Percentiles rank a stretch among this genome's conserved stretches.
These are phyloP conservation scores for Mellivora capensis DNA, from an alignment of 2,113 vertebrate genomes.

Conservation along the genomic window DNA sequence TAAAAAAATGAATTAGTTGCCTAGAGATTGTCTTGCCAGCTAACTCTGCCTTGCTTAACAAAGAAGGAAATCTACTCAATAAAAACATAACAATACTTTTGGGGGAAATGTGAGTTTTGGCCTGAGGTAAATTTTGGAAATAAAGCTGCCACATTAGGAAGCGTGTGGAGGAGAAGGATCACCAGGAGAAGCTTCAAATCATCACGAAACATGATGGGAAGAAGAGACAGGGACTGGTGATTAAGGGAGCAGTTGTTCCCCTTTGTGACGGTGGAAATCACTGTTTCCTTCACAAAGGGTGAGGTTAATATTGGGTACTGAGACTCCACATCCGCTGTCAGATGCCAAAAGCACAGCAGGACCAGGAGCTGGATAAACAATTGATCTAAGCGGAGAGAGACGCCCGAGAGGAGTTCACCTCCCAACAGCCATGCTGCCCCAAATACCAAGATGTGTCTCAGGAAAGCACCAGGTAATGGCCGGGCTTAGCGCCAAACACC, in stretches of 20 bases:
- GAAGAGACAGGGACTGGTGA: not conserved
- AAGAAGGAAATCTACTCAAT: conserved; percentile 40
- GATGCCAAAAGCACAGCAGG: not conserved
- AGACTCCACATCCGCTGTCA: not conserved
- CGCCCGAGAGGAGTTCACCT: not conserved
- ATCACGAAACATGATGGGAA: not conserved
- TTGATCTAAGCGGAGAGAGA: not conserved
- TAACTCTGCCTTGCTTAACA: conserved; percentile 50
- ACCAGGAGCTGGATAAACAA: not conserved
- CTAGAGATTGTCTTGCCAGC: not conserved
- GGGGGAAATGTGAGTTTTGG: conserved; percentile 5
- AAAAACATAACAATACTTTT: conserved; percentile 45
- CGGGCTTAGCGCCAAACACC: not conserved
- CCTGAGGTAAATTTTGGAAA: conserved; percentile 40
- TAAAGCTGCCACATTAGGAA: conserved; percentile 45
- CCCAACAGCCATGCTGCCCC: not conserved
- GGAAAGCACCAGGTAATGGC: not conserved
- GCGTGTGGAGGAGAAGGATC: not conserved
- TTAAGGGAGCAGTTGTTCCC: not conserved
- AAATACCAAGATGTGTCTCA: not conserved
- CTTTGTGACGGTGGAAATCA: not conserved
- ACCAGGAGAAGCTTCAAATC: conserved; percentile 22
- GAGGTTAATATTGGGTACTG: not conserved
- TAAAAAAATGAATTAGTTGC: conserved; percentile 45
- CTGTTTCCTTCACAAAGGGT: not conserved